Conservation (phyloP, 2,113 vertebrate genomes). For the Pipra filicauda region DNA sequence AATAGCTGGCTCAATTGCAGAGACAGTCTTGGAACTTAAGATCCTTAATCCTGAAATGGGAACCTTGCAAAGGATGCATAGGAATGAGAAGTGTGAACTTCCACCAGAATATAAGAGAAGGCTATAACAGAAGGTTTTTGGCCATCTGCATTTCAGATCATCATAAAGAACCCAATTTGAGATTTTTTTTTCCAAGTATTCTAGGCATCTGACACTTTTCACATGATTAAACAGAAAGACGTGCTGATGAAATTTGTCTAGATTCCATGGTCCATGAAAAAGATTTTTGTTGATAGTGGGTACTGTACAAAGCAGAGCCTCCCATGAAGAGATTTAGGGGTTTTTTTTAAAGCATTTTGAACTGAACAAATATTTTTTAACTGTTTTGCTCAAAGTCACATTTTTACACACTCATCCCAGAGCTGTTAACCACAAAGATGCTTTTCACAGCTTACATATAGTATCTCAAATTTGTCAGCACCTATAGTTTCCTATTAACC, state of each 20-base stretch:
- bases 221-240: not conserved
- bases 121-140: not conserved
- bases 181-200: not conserved
- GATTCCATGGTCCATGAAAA: not conserved
- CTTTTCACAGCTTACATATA: not conserved
- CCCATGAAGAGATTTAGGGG: not conserved
- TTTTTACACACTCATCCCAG: not conserved
- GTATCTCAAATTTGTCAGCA: not conserved
- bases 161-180: not conserved
- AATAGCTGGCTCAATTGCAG: not conserved
- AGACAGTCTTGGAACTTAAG: not conserved
- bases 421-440: not conserved
- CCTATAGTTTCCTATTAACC: not conserved
- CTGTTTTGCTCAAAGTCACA: not conserved
- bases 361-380: not conserved
- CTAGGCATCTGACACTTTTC: not conserved
- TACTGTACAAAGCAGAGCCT: not conserved
- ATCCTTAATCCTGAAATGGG: not conserved
- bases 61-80: accelerated
- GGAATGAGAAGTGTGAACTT: not conserved
- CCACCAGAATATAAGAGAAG: not conserved
- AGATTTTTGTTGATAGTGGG: not conserved
- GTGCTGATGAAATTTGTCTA: not conserved
- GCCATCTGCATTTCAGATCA: not conserved
- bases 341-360: not conserved